Evolutionary conservation across 2,113 vertebrate species (phyloP).

Genomic region (Melanocharis versteri): DNA sequence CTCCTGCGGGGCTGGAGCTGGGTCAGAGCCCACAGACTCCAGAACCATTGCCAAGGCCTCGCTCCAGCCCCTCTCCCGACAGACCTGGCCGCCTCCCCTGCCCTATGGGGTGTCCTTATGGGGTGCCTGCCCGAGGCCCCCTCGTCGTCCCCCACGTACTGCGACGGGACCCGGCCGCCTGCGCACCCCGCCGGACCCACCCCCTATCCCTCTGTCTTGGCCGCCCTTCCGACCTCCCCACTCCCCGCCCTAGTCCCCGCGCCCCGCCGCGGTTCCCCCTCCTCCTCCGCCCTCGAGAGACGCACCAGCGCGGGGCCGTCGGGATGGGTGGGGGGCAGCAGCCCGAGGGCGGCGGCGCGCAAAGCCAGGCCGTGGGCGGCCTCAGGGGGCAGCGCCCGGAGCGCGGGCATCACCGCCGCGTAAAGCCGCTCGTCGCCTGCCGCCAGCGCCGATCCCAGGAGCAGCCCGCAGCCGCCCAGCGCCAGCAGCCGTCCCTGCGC

Average conservation of each 20-base stretch:
- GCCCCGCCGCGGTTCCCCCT: no score
- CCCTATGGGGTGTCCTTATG: accelerated
- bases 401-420: neutral
- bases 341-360: neutral
- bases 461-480: neutral
- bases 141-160: accelerated
- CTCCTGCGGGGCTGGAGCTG: conserved; percentile 71
- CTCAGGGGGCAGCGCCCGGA: neutral
- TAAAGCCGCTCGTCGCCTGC: neutral
- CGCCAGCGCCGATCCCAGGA: neutral
- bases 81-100: neutral
- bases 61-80: neutral
- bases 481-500: neutral
- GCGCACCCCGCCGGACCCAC: no score
- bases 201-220: neutral
- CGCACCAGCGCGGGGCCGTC: neutral
- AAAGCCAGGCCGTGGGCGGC: conserved; percentile 2
- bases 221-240: neutral
- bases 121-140: no score
- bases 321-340: neutral
- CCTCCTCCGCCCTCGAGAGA: neutral
- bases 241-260: neutral
- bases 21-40: neutral
- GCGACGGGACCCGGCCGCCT: no score
- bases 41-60: neutral